A percentile compares a stretch with the other conserved stretches of the same genome.
Evolutionary conservation across 2,888 invertebrate genomes (phyloP).

Genomic region (Caenorhabditis wallacei): DNA sequence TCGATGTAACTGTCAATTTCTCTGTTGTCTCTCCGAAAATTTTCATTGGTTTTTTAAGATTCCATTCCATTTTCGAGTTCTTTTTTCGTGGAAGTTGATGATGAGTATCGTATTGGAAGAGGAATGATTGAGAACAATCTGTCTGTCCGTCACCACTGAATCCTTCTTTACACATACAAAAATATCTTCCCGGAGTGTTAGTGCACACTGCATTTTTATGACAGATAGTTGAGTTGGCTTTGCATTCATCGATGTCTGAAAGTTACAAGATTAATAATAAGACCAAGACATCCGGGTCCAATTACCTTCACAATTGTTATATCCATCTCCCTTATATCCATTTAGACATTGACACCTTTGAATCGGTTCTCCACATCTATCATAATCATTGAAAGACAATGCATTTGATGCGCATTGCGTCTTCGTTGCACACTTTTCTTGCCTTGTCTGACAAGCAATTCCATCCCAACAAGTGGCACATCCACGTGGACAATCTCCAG

Average conservation of each 20-base stretch:
- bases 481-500: constrained; percentile 78
- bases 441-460: constrained; percentile 76
- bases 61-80: constrained; percentile 76
- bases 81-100: constrained; percentile 74
- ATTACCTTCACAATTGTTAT: constrained; percentile 77
- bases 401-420: constrained; percentile 81
- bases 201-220: constrained; percentile 80
- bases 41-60: constrained; percentile 75
- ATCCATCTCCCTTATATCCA: constrained; percentile 82
- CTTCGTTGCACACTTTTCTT: constrained; percentile 65
- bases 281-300: neutral
- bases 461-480: constrained; percentile 82
- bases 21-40: constrained; percentile 78
- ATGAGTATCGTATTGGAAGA: constrained; percentile 77
- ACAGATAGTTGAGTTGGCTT: constrained; percentile 71
- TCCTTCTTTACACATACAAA: constrained; percentile 81
- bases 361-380: constrained; percentile 80
- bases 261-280: neutral
- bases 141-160: constrained; percentile 80
- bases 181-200: constrained; percentile 82
- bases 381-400: constrained; percentile 80
- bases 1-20: constrained; percentile 77
- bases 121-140: constrained; percentile 77
- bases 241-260: constrained; percentile 81
- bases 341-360: constrained; percentile 81